Conservation (phyloP, 2,113 vertebrate genomes). For the Vulpes lagopus region DNA sequence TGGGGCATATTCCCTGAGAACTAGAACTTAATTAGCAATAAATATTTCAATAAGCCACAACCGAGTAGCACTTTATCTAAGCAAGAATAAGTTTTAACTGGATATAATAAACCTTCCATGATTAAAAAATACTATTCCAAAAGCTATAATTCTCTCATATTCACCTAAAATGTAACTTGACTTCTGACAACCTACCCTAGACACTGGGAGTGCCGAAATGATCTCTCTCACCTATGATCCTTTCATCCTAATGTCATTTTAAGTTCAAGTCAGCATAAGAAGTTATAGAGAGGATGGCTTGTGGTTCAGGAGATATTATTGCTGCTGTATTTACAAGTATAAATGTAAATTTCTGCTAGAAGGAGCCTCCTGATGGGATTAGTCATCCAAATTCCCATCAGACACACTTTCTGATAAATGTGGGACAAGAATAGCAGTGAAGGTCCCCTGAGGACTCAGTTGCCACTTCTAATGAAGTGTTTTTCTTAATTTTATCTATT, state of each 20-base stretch:
- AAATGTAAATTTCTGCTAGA: slow-evolving; percentile 27
- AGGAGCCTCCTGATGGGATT: slow-evolving; percentile 55
- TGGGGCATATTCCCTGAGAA: background rate
- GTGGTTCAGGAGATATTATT: slow-evolving; percentile 9
- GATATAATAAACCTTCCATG: background rate
- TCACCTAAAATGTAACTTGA: background rate
- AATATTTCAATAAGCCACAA: background rate
- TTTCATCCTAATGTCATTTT: slow-evolving; percentile 20
- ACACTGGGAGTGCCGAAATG: slow-evolving; percentile 10
- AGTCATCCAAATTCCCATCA: slow-evolving; percentile 25
- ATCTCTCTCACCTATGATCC: background rate
- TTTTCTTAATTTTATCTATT: no score
- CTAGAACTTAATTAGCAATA: background rate
- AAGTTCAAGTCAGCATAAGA: background rate
- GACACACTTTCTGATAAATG: background rate
- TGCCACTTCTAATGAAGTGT: background rate
- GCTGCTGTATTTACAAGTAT: background rate
- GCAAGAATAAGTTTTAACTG: background rate
- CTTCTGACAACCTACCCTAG: slow-evolving; percentile 10
- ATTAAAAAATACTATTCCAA: background rate
- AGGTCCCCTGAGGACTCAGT: background rate
- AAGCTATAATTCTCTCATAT: background rate
- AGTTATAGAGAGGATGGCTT: background rate
- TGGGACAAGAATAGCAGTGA: background rate
- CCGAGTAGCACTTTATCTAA: slow-evolving; percentile 43